Percentiles rank a stretch among this genome's conserved stretches.
Conservation (phyloP, 2,113 vertebrate species). For the Plecturocebus donacophilus region DNA sequence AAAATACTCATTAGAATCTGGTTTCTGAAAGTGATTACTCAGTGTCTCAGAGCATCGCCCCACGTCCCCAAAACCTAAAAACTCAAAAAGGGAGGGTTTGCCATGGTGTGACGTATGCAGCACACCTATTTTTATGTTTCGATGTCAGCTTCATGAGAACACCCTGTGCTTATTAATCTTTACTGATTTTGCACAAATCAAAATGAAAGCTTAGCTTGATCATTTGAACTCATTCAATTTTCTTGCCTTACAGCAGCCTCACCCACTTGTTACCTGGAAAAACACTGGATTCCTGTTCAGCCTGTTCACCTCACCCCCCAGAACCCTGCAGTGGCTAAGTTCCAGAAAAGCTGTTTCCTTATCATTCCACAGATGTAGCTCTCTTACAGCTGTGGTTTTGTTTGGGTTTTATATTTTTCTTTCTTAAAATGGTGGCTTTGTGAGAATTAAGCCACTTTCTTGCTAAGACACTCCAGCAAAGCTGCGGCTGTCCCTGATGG, state of each 20-base stretch:
- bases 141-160: background rate
- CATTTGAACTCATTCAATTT: accelerated
- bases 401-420: background rate
- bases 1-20: background rate
- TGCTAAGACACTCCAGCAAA: background rate
- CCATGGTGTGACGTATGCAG: background rate
- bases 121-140: background rate
- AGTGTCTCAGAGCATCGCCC: background rate
- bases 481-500: background rate
- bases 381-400: background rate
- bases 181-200: background rate
- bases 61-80: background rate
- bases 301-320: background rate
- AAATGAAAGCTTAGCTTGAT: background rate
- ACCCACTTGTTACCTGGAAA: background rate
- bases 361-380: accelerated
- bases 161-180: background rate
- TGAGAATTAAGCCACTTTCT: background rate
- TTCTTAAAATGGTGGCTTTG: background rate
- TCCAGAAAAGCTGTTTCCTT: background rate
- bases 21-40: background rate
- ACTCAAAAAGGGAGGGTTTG: background rate
- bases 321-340: too few relatives aligned
- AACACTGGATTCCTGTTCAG: accelerated
- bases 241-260: background rate